These are phyloP conservation scores for Pachyuromys duprasi DNA, from an alignment of 2,797 vertebrate species.

Conservation along the genomic window DNA sequence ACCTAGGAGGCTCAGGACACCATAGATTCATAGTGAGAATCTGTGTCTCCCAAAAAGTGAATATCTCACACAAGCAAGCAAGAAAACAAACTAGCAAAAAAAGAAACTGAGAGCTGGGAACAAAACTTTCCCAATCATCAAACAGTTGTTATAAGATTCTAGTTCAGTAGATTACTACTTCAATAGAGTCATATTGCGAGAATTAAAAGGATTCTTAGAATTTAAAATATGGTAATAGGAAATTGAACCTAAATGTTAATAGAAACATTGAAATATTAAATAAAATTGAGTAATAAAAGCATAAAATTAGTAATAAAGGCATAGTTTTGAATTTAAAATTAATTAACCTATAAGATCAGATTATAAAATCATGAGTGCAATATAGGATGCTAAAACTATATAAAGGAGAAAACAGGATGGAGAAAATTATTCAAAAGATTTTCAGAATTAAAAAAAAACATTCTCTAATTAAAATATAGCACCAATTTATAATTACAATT, in stretches of 20 bases:
- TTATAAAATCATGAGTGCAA: not conserved
- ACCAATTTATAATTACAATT: not conserved
- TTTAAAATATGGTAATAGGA: not conserved
- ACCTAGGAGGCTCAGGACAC: not conserved
- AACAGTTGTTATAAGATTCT: not conserved
- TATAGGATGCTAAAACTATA: not conserved
- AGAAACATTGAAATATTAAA: conserved; percentile 2
- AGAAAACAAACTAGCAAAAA: not conserved
- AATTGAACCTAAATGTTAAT: not conserved
- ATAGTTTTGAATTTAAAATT: not conserved
- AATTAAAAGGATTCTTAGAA: not conserved
- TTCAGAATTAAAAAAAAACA: not conserved
- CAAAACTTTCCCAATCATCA: not conserved
- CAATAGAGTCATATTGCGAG: not conserved
- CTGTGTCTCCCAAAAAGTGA: not conserved
- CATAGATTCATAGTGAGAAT: too few relatives aligned
- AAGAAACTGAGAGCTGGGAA: not conserved
- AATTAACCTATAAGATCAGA: not conserved
- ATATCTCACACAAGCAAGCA: not conserved
- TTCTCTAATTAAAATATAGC: not conserved
- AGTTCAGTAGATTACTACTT: not conserved
- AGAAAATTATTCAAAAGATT: not conserved
- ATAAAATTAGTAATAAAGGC: not conserved
- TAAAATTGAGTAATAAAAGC: not conserved
- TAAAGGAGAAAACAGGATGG: not conserved